These are phyloP conservation scores for Mechanitis messenoides DNA, from an alignment of 2,888 invertebrate species.

Conservation along the genomic window DNA sequence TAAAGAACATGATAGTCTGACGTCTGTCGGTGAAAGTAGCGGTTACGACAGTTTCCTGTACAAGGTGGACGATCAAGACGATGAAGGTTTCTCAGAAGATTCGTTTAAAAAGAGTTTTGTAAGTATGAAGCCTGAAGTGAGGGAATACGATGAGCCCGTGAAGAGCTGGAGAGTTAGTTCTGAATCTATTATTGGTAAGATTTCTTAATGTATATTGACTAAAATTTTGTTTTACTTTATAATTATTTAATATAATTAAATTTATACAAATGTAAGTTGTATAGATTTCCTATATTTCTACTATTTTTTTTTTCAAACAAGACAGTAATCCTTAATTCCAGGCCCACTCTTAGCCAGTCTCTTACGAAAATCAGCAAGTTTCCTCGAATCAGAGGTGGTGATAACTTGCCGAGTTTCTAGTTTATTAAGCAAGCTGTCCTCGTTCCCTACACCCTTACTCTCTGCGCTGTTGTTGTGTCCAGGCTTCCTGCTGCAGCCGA, in stretches of 20 bases:
- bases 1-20: conserved; percentile 77
- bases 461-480: conserved; percentile 92
- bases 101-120: conserved; percentile 63
- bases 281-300: too few relatives aligned
- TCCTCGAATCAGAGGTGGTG: conserved; percentile 89
- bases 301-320: too few relatives aligned
- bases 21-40: conserved; percentile 85
- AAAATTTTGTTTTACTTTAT: not conserved
- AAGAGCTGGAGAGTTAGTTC: conserved; percentile 60
- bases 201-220: not conserved
- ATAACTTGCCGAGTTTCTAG: conserved; percentile 93
- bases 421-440: conserved; percentile 88
- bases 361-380: conserved; percentile 87
- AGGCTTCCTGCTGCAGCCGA: conserved; percentile 87
- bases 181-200: conserved; percentile 63
- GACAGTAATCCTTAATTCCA: conserved; percentile 33
- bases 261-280: too few relatives aligned
- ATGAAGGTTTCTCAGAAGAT: conserved; percentile 63
- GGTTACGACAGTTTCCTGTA: conserved; percentile 85
- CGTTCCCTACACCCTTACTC: conserved; percentile 92
- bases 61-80: conserved; percentile 74
- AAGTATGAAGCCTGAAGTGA: conserved; percentile 50
- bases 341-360: conserved; percentile 90
- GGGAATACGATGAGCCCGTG: conserved; percentile 50
- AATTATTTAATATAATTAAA: not conserved